Percentiles rank a stretch among this genome's conserved stretches.
phyloP scores from a whole-genome alignment of 2,888 invertebrate species.

The Yponomeuta evonymella region DNA sequence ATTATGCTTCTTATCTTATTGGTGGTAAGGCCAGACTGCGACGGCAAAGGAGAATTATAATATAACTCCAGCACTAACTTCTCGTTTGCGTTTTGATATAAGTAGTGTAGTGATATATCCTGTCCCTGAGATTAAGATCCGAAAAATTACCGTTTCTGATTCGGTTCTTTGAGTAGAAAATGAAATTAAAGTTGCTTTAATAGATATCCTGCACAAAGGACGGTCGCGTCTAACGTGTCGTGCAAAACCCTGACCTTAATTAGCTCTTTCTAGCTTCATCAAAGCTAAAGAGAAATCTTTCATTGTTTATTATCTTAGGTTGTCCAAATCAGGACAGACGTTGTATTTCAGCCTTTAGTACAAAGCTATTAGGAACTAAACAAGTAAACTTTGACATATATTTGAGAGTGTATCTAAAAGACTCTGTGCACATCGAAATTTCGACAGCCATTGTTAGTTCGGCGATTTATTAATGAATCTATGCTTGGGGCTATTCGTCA shows the following conservation, averaged over 20 bases:
- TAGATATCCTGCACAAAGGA: too few relatives aligned
- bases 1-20: too few relatives aligned
- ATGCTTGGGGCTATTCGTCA: conserved; percentile 31
- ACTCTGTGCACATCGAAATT: conserved; percentile 10
- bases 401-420: background rate
- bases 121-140: too few relatives aligned
- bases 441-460: conserved; percentile 19
- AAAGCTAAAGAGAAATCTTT: background rate
- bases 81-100: too few relatives aligned
- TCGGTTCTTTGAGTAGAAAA: too few relatives aligned
- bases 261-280: background rate
- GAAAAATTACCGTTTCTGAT: too few relatives aligned
- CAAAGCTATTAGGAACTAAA: background rate
- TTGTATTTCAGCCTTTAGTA: background rate
- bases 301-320: background rate
- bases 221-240: background rate
- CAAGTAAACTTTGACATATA: background rate
- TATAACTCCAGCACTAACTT: too few relatives aligned
- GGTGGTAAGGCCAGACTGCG: too few relatives aligned
- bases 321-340: background rate
- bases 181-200: too few relatives aligned
- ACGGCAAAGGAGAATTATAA: too few relatives aligned
- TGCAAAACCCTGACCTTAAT: background rate
- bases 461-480: conserved; percentile 36
- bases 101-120: too few relatives aligned